Conservation (phyloP, 2,113 vertebrate genomes). For the Herpetotheres cachinnans region DNA sequence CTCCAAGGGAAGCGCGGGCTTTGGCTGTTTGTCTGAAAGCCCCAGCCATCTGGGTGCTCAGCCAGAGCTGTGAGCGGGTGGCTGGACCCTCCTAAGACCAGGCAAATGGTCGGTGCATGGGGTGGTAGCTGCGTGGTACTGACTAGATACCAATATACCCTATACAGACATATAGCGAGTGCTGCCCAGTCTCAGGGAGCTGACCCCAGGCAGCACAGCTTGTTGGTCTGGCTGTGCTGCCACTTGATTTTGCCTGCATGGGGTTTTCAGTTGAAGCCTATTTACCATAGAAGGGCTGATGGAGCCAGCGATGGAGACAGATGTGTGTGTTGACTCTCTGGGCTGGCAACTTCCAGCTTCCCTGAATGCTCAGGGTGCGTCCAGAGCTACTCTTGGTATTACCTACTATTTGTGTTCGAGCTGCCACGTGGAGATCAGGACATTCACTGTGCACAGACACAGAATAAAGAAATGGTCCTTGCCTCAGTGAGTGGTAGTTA, state of each 20-base stretch:
- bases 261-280: background rate
- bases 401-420: background rate
- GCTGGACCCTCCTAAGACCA: background rate
- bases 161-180: rapidly evolving
- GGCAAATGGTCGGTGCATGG: background rate
- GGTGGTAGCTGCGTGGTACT: background rate
- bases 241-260: background rate
- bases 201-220: background rate
- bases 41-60: background rate
- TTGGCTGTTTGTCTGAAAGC: background rate
- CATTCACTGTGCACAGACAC: background rate
- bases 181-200: background rate
- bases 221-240: background rate
- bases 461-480: background rate
- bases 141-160: background rate
- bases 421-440: background rate
- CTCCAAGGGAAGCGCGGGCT: background rate
- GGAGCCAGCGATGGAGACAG: background rate
- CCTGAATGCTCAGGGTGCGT: background rate
- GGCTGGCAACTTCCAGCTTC: background rate
- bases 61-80: background rate
- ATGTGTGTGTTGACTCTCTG: background rate
- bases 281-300: background rate
- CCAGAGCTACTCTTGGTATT: background rate
- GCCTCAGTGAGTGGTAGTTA: background rate